phyloP scores from a whole-genome alignment of 2,113 vertebrate genomes.

The Chelonoidis abingdonii region DNA sequence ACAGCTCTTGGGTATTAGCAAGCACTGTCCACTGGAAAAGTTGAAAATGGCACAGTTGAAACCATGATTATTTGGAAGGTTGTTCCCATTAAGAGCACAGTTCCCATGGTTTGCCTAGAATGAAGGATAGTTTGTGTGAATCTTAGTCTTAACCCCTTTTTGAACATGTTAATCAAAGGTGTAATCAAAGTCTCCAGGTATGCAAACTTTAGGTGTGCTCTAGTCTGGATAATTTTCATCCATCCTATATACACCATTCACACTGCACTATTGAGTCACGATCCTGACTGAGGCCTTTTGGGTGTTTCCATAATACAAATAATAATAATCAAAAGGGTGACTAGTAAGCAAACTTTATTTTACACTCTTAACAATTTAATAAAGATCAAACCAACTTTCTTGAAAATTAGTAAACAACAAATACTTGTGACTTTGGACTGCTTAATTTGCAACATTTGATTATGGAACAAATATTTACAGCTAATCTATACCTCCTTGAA shows the following conservation, averaged over 20 bases:
- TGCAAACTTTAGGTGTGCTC: neutral
- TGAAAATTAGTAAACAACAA: neutral
- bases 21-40: neutral
- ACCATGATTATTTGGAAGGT: neutral
- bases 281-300: neutral
- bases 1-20: neutral
- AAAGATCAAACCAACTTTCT: neutral
- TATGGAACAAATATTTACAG: neutral
- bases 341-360: neutral
- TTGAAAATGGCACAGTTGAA: neutral
- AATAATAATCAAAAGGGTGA: neutral
- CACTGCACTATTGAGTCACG: neutral
- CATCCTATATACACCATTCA: neutral
- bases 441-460: neutral
- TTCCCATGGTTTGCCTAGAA: neutral
- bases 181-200: fast-evolving
- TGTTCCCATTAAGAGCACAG: neutral
- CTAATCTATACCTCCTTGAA: neutral
- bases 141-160: neutral
- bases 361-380: neutral
- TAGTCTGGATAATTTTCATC: neutral
- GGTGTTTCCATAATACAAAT: neutral
- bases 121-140: neutral
- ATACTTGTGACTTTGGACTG: fast-evolving
- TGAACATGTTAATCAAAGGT: neutral